These are phyloP conservation scores for Trachelipus rathkii DNA, from an alignment of 1,140 invertebrate genomes.

Conservation along the genomic window DNA sequence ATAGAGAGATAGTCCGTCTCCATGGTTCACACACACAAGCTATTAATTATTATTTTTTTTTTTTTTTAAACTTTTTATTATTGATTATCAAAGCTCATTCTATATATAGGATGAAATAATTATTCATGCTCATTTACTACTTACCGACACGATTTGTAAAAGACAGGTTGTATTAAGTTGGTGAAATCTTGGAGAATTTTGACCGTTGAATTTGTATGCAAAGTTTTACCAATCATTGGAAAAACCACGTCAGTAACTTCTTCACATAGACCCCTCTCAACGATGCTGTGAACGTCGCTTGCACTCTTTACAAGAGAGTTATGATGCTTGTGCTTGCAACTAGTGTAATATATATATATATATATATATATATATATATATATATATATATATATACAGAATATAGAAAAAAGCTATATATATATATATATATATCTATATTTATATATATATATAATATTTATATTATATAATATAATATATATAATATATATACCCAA, in stretches of 20 bases:
- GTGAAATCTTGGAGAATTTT: neutral
- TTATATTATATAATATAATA: too few species aligned
- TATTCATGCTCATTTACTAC: too few species aligned
- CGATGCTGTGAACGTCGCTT: neutral
- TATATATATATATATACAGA: slow-evolving; percentile 7
- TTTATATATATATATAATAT: too few species aligned
- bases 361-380: slow-evolving; percentile 15
- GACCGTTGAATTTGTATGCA: neutral
- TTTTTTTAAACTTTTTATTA: too few species aligned
- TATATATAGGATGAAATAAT: too few species aligned
- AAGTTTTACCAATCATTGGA: neutral
- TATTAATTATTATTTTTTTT: too few species aligned
- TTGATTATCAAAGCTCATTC: too few species aligned
- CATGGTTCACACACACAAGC: too few species aligned
- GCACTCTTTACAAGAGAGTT: neutral
- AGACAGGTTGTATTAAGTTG: neutral
- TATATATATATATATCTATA: neutral
- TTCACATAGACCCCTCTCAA: neutral
- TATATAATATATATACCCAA: too few species aligned
- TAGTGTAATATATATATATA: slow-evolving; percentile 10
- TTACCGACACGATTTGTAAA: neutral
- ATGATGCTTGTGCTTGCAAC: neutral
- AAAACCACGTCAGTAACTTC: neutral
- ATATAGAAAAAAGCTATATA: neutral
- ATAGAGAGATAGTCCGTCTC: too few species aligned